These are phyloP conservation scores for Amphiura filiformis DNA, from an alignment of 35 echinoderm and acorn worm species.

Conservation along the genomic window DNA sequence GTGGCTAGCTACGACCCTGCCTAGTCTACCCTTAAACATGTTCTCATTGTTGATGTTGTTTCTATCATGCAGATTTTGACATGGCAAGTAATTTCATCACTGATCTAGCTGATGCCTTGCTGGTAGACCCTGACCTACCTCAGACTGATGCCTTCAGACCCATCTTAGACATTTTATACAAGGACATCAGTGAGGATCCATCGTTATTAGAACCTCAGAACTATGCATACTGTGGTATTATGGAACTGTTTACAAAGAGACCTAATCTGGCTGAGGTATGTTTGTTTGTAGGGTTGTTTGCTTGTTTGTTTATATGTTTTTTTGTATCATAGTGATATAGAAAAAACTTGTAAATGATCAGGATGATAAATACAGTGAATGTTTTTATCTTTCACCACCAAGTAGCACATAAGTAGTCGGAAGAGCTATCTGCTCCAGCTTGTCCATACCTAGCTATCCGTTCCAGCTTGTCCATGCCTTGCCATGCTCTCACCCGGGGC, in stretches of 20 bases:
- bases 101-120: slow-evolving; percentile 50
- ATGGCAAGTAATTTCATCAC: slow-evolving; percentile 41
- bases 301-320: too few relatives aligned
- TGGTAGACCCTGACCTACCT: slow-evolving; percentile 57
- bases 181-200: slow-evolving; percentile 36
- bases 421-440: neutral
- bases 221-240: slow-evolving; percentile 64
- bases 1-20: too few relatives aligned
- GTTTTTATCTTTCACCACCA: too few relatives aligned
- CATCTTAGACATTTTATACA: slow-evolving; percentile 51
- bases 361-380: neutral
- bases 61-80: slow-evolving; percentile 34
- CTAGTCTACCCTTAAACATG: too few relatives aligned
- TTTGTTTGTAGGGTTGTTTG: neutral
- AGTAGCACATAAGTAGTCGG: too few relatives aligned
- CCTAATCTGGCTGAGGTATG: slow-evolving; percentile 63
- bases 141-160: slow-evolving; percentile 58
- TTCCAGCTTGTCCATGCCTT: too few relatives aligned
- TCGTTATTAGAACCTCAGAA: slow-evolving; percentile 58
- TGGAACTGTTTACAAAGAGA: slow-evolving; percentile 53
- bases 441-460: too few relatives aligned
- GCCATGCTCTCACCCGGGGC: too few relatives aligned
- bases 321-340: too few relatives aligned
- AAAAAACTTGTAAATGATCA: neutral
- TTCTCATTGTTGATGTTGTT: neutral